A percentile compares a stretch with the other conserved stretches of the same genome.
These are phyloP conservation scores for Percina caprodes DNA, from an alignment of 2,113 vertebrate species.

Conservation along the genomic window DNA sequence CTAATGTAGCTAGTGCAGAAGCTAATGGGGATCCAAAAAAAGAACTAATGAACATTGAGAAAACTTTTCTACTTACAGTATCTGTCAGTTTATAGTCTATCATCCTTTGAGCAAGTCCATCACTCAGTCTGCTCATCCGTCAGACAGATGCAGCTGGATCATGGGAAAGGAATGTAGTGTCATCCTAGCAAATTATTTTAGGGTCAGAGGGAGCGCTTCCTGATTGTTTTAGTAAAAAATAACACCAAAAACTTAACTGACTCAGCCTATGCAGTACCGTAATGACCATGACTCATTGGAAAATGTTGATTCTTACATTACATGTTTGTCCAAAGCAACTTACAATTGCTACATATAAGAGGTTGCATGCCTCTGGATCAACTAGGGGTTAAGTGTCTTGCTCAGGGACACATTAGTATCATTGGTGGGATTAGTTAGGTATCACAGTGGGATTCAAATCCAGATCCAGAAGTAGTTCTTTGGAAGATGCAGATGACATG, in stretches of 20 bases:
- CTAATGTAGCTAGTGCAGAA: background rate
- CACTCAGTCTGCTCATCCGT: constrained; percentile 22
- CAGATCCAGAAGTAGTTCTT: background rate
- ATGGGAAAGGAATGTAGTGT: constrained; percentile 68
- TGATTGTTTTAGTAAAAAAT: constrained; percentile 43
- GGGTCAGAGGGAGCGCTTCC: constrained; percentile 61
- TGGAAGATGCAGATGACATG: background rate
- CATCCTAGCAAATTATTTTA: constrained; percentile 31
- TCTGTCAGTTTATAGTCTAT: background rate
- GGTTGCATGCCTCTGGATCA: no score
- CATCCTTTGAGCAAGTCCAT: background rate
- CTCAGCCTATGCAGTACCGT: background rate
- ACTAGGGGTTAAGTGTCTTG: no score
- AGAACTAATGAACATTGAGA: background rate
- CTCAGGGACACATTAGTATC: no score
- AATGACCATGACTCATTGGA: background rate
- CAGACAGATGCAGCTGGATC: constrained; percentile 38
- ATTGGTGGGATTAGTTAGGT: no score
- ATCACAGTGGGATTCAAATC: no score
- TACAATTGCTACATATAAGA: no score
- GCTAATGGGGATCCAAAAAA: background rate
- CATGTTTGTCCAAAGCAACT: no score
- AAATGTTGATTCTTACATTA: background rate
- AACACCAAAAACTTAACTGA: constrained; percentile 12
- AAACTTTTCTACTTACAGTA: background rate